Conservation (phyloP, 2,888 invertebrate genomes). For the Antheraea yamamai region DNA sequence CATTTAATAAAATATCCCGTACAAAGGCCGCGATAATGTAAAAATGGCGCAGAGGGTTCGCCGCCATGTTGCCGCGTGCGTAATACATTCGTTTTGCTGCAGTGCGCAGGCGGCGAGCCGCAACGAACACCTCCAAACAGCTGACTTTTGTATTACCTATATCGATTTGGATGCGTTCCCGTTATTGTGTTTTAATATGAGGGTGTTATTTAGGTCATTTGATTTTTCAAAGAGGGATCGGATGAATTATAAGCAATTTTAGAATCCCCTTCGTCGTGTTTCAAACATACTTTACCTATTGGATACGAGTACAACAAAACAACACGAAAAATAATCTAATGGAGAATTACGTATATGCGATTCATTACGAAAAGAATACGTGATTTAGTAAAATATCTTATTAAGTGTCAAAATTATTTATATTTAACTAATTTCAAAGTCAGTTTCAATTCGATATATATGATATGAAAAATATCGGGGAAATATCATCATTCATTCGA, state of each 20-base stretch:
- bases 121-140: constrained; percentile 18
- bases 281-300: neutral
- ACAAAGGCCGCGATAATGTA: neutral
- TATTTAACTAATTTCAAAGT: too few relatives aligned
- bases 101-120: constrained; percentile 28
- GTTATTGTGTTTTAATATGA: constrained; percentile 15
- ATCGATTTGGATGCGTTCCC: constrained; percentile 21
- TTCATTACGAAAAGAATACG: neutral
- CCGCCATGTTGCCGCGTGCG: constrained; percentile 26
- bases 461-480: too few relatives aligned
- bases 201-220: constrained; percentile 22
- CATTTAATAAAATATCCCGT: neutral
- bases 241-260: constrained; percentile 10
- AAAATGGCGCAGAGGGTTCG: neutral
- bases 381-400: neutral
- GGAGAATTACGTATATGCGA: neutral
- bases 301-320: neutral
- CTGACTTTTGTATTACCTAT: constrained; percentile 20
- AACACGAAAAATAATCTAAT: neutral
- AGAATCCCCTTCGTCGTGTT: constrained; percentile 9
- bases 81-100: constrained; percentile 18
- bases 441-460: too few relatives aligned
- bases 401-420: neutral
- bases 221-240: constrained; percentile 12
- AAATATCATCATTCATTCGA: too few relatives aligned